Evolutionary conservation across 2,888 invertebrate genomes (phyloP), one percentile per base, ranked within the genome.

Genomic region (Quadriops clusia): DNA sequence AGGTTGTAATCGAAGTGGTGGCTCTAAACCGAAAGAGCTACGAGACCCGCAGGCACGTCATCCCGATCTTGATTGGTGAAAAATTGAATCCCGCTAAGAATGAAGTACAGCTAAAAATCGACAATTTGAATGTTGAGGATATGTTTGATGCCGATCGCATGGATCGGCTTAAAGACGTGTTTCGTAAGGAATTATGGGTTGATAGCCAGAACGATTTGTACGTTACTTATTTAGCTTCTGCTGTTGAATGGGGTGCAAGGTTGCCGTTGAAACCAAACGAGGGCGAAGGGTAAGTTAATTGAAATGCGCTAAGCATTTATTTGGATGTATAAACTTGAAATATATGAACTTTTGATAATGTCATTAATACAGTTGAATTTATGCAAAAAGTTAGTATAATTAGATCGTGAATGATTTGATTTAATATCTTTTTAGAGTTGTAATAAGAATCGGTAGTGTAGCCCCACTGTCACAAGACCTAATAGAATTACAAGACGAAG

Each of bases 71-170:
- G 30, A 68, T 87, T 8, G 63, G 67, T 3, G 69, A 74, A 9
- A 83, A 81, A 49, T 60, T 68, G 34, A 72, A 70, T 41, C 70
- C 76, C 38, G 76, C 83, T 0, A 72, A 70, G 23, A 76, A 79
- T 51, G 77, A 87, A 48, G 77, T 89, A 4, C 81, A 86, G 52
- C 63, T 91, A 49, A 90, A 90, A 61, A 84, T 91, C 26, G 82
- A 87, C 55, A 90, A 90, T 58, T 62, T 89, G 13, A 87, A 90
- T 51, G 83, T 89, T 30, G 85, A 87, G 41, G 87, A 91, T 51
- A 66, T 90, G 50, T 77, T 90, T 52, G 79, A 85, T 56, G 70
- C 44, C 41, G 61, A 60, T 41, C 68, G 79, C 33, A 78, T 84
- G 61, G 75, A 77, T 17, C 71, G 74, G 17, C 61, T 91, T 3